Evolutionary conservation across 2,113 vertebrate genomes (phyloP), one percentile per base, ranked within the genome.

Genomic region (Elgaria multicarinata): DNA sequence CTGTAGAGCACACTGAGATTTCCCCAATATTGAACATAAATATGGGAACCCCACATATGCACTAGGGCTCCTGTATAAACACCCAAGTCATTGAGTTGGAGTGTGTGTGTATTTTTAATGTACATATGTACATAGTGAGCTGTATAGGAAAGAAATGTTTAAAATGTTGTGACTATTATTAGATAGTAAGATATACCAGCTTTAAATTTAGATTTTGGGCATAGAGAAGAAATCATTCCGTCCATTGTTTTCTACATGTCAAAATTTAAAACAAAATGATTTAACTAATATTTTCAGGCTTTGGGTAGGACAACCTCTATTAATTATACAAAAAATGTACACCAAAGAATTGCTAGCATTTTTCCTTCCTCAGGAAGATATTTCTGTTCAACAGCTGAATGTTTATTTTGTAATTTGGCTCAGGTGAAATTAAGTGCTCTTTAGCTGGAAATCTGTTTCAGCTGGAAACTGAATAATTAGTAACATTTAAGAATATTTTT

Each of bases 291-390:
- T 90, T 95, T 91, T 90, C 53, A 28, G 58, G 4, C 36, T 53
- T 22, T 9, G 64, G 10, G 44, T 18, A 16, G 82, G 86, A 82
- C 82, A 85, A 91, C 95, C 91, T 93, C 95, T 93, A 94, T 94
- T 93, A 90, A 96, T 97, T 96, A 95, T 93, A 95, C 95, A n/a
- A n/a, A n/a, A n/a, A n/a, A n/a, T n/a, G n/a, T n/a, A 93, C 95
- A 95, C 84, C 42, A 95, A 95, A 95, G 92, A 96, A 91, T 66
- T 78, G 42, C 87, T 96, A 92, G 92, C 88, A 86, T 92, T 91
- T 85, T 72, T 94, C 91, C 87, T 82, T 88, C 83, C 90, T 91
- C 94, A 88, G 91, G 79, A 96, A 94, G 87, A 93, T 91, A 89
- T 39, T 94, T 93, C 91, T 79, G 91, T 92, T 94, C 93, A 94